These are phyloP conservation scores for Calycopis cecrops DNA, from an alignment of 1,140 invertebrate species.

Conservation along the genomic window DNA sequence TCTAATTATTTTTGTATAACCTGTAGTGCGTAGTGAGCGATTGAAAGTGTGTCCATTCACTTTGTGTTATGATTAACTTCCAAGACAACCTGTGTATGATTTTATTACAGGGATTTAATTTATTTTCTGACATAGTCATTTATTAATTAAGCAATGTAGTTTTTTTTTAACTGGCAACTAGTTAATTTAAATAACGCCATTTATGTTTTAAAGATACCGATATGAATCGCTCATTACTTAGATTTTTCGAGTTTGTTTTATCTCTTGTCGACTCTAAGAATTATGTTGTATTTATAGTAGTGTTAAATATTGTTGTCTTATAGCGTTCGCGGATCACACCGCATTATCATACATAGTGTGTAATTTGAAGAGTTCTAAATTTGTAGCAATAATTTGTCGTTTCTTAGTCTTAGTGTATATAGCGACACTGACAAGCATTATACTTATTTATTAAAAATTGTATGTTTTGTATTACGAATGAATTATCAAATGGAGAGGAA, in stretches of 20 bases:
- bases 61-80: neutral
- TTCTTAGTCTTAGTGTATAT: neutral
- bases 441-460: neutral
- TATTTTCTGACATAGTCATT: neutral
- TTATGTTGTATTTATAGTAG: conserved; percentile 2
- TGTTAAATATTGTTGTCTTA: conserved; percentile 4
- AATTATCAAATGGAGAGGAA: neutral
- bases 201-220: neutral
- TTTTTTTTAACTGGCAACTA: neutral
- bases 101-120: conserved; percentile 3
- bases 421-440: neutral
- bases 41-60: neutral
- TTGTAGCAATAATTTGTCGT: conserved; percentile 3
- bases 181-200: neutral
- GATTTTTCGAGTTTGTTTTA: conserved; percentile 5
- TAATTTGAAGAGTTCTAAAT: conserved; percentile 3
- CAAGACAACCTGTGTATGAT: neutral
- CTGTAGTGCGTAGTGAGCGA: neutral
- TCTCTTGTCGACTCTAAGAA: neutral
- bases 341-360: neutral
- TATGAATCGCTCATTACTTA: conserved; percentile 2
- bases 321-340: neutral
- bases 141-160: neutral
- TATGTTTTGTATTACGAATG: neutral
- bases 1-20: conserved; percentile 1